Percentiles rank a stretch among this genome's conserved stretches.
These are phyloP conservation scores for Tautogolabrus adspersus DNA, from an alignment of 2,113 vertebrate genomes.

Conservation along the genomic window DNA sequence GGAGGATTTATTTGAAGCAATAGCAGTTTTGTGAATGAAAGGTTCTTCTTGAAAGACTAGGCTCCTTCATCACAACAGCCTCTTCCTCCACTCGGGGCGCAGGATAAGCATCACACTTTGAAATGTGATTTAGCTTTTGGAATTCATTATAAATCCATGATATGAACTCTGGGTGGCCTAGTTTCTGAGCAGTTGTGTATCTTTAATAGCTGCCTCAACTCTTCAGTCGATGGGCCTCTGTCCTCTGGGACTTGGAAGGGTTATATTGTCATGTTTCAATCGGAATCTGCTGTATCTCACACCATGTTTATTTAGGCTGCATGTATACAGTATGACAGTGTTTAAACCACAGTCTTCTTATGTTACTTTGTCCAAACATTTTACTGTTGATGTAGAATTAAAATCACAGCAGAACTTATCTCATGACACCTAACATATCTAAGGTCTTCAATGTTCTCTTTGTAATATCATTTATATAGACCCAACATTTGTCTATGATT, in stretches of 20 bases:
- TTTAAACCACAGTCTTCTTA: too few relatives aligned
- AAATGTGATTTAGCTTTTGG: conserved; percentile 39
- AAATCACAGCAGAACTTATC: too few relatives aligned
- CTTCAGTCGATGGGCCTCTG: conserved; percentile 1
- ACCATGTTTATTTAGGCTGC: too few relatives aligned
- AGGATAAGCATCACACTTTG: conserved; percentile 23
- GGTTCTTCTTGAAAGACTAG: conserved; percentile 39
- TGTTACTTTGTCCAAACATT: too few relatives aligned
- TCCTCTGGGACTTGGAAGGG: background rate
- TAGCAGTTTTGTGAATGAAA: conserved; percentile 44
- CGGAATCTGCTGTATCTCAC: too few relatives aligned
- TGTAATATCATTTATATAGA: too few relatives aligned
- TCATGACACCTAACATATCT: too few relatives aligned
- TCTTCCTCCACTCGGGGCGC: conserved; percentile 14
- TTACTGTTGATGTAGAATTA: too few relatives aligned
- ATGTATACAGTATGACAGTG: too few relatives aligned
- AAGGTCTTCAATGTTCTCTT: too few relatives aligned
- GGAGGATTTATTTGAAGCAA: conserved; percentile 49
- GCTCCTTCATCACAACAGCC: conserved; percentile 26
- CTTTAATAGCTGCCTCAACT: conserved; percentile 19
- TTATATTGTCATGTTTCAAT: background rate
- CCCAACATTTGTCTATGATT: too few relatives aligned
- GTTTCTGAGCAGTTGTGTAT: conserved; percentile 27
- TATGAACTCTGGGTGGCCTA: conserved; percentile 38
- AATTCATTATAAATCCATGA: conserved; percentile 24